Base-by-base conservation (phyloP, 2,113 vertebrate genomes). In the Neomonachus schauinslandi region DNA sequence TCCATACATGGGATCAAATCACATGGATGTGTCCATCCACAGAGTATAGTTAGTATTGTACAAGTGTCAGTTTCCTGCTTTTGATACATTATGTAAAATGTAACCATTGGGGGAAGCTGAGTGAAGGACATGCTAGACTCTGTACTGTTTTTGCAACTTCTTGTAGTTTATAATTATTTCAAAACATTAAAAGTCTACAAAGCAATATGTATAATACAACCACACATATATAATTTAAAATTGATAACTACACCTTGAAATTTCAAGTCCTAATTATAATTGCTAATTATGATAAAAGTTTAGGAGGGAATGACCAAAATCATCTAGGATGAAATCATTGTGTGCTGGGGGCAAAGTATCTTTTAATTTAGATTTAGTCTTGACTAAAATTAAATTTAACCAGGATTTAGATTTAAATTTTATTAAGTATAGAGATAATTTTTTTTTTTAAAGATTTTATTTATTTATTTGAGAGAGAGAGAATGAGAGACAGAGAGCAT, bases 381-480 rank as follows among this genome's bases (percentile, higher is more conserved):
- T 94, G 26, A 76, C 89, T 90, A 86, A 65, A n/a, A 85, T 80
- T 85, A 89, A 11, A 24, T 77, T 61, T 95, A 95, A 51, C 49
- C 51, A 76, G 15, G 19, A 86, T 86, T 86, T 91, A 36, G 74
- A 31, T 76, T 67, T 69, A 61, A 86, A 86, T 86, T 81, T 87
- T 88, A 91, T 61, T 91, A 82, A 93, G 74, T 87, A 46, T 33
- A 91, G 72, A 95, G 26, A 77, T 83, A 61, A 82, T 36, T 84
- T 88, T 97, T 91, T 77, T 36, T 84, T 88, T 97, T 91, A 84
- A 79, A n/a, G n/a, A n/a, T n/a, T n/a, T n/a, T n/a, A n/a, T n/a
- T n/a, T n/a, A n/a, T n/a, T n/a, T n/a, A n/a, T n/a, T n/a, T n/a
- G n/a, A n/a, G n/a, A n/a, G n/a, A n/a, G n/a, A n/a, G n/a, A n/a